Percentiles rank a stretch among this genome's conserved stretches.
These are phyloP conservation scores for Heliconius ismenius DNA, from an alignment of 2,888 invertebrate genomes.

Conservation along the genomic window DNA sequence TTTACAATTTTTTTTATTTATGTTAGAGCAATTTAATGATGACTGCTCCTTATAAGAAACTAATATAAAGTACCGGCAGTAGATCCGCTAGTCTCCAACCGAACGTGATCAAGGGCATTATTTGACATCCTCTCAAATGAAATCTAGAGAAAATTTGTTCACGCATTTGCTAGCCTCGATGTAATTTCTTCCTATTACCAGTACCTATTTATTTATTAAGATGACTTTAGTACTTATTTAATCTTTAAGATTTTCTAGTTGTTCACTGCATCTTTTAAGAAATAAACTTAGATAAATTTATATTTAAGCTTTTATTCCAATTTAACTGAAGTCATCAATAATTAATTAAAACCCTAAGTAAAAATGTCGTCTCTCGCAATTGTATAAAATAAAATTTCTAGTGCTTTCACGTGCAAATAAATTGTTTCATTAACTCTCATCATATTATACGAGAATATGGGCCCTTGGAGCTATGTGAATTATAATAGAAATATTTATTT, in stretches of 20 bases:
- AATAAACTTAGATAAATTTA: too few species aligned
- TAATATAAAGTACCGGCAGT: neutral
- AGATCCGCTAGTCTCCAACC: neutral
- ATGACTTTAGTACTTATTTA: too few species aligned
- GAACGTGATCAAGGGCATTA: slow-evolving; percentile 29
- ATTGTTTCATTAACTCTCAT: slow-evolving; percentile 3
- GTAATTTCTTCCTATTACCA: neutral
- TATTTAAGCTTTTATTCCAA: neutral
- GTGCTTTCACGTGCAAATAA: slow-evolving; percentile 12
- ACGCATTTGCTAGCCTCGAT: neutral
- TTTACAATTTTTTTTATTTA: neutral
- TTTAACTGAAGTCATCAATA: neutral
- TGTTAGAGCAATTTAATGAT: neutral
- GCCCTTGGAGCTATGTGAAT: neutral
- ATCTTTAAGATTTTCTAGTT: neutral
- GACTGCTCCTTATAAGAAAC: slow-evolving; percentile 4
- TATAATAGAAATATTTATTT: neutral
- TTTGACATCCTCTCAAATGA: slow-evolving; percentile 14
- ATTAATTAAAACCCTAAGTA: neutral
- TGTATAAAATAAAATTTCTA: neutral
- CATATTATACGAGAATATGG: neutral
- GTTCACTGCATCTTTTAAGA: too few species aligned
- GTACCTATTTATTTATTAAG: too few species aligned
- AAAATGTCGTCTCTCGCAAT: neutral
- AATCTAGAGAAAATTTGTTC: neutral